Percentiles rank a stretch among this genome's conserved stretches.
Conservation (phyloP, 2,797 vertebrate genomes). For the Coregonus suidteri region DNA sequence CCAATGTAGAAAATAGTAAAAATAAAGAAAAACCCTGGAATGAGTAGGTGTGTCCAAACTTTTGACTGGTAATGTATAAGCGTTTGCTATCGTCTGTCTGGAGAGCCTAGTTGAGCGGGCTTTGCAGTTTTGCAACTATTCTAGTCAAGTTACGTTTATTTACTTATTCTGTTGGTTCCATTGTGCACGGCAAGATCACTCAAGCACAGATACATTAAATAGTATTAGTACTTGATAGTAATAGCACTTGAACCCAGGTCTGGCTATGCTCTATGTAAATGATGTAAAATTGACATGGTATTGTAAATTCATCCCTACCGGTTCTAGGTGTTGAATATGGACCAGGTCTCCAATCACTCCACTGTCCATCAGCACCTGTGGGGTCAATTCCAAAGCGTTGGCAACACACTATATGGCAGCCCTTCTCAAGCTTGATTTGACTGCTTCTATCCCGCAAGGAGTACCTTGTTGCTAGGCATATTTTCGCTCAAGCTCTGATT, state of each 20-base stretch:
- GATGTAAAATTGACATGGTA: background rate
- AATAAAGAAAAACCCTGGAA: too few relatives aligned
- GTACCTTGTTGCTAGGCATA: background rate
- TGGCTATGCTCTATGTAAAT: background rate
- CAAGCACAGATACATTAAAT: background rate
- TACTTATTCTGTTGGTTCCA: background rate
- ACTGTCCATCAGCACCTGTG: constrained; percentile 76
- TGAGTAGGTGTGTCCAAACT: too few relatives aligned
- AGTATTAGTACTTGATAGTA: background rate
- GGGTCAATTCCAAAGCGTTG: background rate
- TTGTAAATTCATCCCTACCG: constrained; percentile 65
- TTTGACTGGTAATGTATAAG: too few relatives aligned
- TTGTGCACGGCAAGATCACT: too few relatives aligned
- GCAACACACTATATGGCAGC: background rate
- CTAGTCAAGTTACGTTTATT: background rate
- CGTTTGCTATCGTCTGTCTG: background rate
- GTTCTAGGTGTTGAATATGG: constrained; percentile 86
- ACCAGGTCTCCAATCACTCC: constrained; percentile 79
- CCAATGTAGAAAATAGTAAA: too few relatives aligned
- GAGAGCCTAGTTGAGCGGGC: too few relatives aligned
- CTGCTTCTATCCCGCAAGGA: background rate
- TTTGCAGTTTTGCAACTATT: background rate
- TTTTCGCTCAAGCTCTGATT: background rate
- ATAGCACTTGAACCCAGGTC: background rate
- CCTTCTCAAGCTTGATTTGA: background rate